Conservation (phyloP, 2,888 invertebrate genomes). For the Mimas tiliae region DNA sequence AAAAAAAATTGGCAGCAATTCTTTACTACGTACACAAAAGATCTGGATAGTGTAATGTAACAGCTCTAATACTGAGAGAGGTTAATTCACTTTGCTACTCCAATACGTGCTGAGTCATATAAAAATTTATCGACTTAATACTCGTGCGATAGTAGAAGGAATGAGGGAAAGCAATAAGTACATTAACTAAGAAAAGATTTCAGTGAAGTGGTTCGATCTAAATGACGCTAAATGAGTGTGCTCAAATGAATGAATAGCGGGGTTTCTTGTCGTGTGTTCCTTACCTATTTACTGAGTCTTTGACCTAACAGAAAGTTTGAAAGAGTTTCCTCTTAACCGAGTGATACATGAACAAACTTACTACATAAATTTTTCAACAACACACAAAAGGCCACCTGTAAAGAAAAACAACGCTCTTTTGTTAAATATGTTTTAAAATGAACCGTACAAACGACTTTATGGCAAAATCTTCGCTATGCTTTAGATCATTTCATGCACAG, state of each 20-base stretch:
- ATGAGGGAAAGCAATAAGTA: conserved; percentile 32
- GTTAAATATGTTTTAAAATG: background rate
- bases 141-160: conserved; percentile 26
- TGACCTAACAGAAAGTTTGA: conserved; percentile 1
- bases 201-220: conserved; percentile 38
- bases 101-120: background rate
- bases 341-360: conserved; percentile 15
- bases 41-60: background rate
- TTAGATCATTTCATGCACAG: background rate
- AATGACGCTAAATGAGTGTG: conserved; percentile 47
- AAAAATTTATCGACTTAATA: conserved; percentile 11
- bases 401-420: background rate
- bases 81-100: background rate
- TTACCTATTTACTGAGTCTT: conserved; percentile 15
- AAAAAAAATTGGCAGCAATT: too few species aligned
- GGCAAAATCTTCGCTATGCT: background rate
- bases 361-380: background rate
- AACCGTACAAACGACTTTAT: background rate
- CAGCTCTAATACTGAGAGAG: background rate
- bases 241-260: conserved; percentile 44
- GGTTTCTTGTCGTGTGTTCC: background rate
- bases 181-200: conserved; percentile 35
- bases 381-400: conserved; percentile 16
- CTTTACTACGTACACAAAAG: background rate
- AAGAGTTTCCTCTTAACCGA: conserved; percentile 10